Evolutionary conservation across 2,888 invertebrate species (phyloP), one percentile per base, ranked within the genome.

Genomic region (Parnassius smintheus): DNA sequence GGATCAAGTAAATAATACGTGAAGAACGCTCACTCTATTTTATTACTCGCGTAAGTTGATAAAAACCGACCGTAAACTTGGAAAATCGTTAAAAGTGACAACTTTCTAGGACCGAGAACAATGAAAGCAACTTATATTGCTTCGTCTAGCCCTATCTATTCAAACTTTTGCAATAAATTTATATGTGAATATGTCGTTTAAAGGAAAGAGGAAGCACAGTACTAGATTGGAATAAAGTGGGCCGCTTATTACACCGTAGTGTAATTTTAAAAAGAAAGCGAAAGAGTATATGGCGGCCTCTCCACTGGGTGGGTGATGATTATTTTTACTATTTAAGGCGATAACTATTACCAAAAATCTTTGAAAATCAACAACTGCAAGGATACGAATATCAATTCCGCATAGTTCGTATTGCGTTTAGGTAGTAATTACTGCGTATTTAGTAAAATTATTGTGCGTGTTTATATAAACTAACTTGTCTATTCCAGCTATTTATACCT

Each of bases 151-250:
- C 77, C 73, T 82, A 85, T 86, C 85, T 86, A 86, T 82, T 78
- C 71, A 52, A 86, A 88, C 81, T 88, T 86, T 75, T 55, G 77
- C 75, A 81, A 83, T 88, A 88, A 88, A 88, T 88, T 88, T 85
- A 82, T 86, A 84, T 87, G 85, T 83, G 86, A 88, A 87, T 86
- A 83, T 88, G 85, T 86, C 86, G 82, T 82, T 85, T 76, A 74
- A 74, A 77, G 71, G 70, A 70, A 71, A 73, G 70, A 66, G 71
- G 73, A 73, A 74, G 74, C 66, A 66, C 59, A 73, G 73, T 69
- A 74, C 75, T 74, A 73, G 74, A 68, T 71, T 55, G 58, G 73
- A n/a, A 74, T 74, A 76, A 76, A 75, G 71, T 66, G 66, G 68
- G 67, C 51, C 59, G 52, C 11, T 18, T 59, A 60, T 74, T 59